Base-by-base conservation (phyloP, 2,113 vertebrate species). In the Albula glossodonta region DNA sequence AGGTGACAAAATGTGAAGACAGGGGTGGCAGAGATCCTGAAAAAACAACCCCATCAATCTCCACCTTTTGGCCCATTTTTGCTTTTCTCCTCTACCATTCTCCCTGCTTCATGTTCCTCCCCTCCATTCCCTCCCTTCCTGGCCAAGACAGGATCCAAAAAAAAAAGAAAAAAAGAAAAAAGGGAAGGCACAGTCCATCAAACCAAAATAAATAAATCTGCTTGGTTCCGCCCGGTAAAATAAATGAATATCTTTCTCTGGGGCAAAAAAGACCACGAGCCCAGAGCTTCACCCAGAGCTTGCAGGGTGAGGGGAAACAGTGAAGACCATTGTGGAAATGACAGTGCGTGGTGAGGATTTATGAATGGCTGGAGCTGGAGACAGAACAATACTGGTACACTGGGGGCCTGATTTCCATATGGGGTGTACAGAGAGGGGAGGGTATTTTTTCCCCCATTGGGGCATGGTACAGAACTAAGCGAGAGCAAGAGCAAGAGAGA, bases 401-500 rank as follows among this genome's bases (percentile, higher is more conserved):
- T 94, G 90, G 91, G 86, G 87, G 83, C 57, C 91, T 93, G 90
- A 93, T 94, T 93, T 92, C 92, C 91, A 91, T 90, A 88, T 81
- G 89, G 92, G 85, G 86, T 87, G 49, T 86, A 88, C 83, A 87
- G 90, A 66, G 87, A 86, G 51, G 83, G 88, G 56, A 15, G 56
- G 63, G 63, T 17, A 22, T 3, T 90, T 88, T 90, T 63, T 70
- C 88, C 88, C 89, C 90, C 83, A 83, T 88, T 94, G 93, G 95
- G 94, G 93, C 94, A 92, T 95, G 94, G 95, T 95, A 96, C 95
- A 92, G 93, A 93, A 92, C 87, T 92, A 91, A 92, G 92, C 90
- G 56, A 60, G 56, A 66, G 17, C 1, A 1, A 41, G 0, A 41
- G 31, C 89, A 93, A 41, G 31, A 41, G 31, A 41, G 31, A 41